Evolutionary conservation across 2,113 vertebrate species (phyloP), one percentile per base, ranked within the genome.

Genomic region (Bambusicola thoracicus): DNA sequence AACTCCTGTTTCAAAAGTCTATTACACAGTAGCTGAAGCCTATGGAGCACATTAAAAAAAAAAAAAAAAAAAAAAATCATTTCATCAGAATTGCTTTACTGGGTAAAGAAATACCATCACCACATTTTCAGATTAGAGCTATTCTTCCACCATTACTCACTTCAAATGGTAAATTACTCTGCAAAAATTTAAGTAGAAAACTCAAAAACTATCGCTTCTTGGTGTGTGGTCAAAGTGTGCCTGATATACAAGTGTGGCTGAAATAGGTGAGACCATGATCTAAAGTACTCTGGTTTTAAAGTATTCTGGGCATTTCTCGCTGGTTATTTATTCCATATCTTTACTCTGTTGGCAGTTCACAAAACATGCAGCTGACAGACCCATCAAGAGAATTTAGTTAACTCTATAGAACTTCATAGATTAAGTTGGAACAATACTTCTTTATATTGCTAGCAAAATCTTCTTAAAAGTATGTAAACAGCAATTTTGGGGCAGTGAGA

Each of bases 1-100:
- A 85, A 85, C 56, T 85, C 43, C 87, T 61, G 55, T 85, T 95
- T 94, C 48, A 46, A 69, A 96, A 89, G 55, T 75, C 38, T 86
- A 2, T 81, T 81, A 66, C 51, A 27, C 58, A 25, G 43, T 74
- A 88, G 51, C 10, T 30, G 85, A 93, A 69, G 58, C 14, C 38
- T 76, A n/a, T 8, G 9, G 58, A 81, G 21, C 30, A 34, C 44
- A 59, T 32, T 6, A n/a, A 13, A 20, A 61, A 59, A 43, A 84
- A 85, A 46, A 24, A 48, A 29, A n/a, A 11, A 18, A 61, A 44
- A 17, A 59, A 41, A 80, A 87, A 58, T 87, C 72, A 44, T 88
- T 73, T 79, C 17, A 34, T 77, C 44, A 18, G 22, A 92, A 86
- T 73, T 90, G 55, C 59, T 92, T 87, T 75, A 3, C 30, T 83